Evolutionary conservation across 2,888 invertebrate species (phyloP).

Genomic region (Eupithecia vulgata): DNA sequence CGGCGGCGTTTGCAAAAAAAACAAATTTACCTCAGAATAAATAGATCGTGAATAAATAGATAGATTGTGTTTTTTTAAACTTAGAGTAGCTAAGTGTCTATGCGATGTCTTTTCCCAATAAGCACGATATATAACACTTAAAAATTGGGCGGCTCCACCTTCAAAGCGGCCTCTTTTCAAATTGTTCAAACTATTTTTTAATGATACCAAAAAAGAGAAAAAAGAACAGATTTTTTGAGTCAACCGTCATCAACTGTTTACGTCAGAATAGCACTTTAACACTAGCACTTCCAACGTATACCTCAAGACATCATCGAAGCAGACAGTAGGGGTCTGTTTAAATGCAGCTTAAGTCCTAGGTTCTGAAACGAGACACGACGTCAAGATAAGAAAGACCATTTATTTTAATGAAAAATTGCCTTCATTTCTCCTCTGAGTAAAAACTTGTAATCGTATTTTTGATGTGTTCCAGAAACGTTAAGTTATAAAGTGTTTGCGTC

Average conservation of each 20-base stretch:
- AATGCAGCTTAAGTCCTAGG: conserved; percentile 38
- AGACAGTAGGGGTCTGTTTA: neutral
- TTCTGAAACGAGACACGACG: conserved; percentile 46
- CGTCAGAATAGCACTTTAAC: neutral
- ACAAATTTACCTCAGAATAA: too few relatives aligned
- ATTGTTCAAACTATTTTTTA: too few relatives aligned
- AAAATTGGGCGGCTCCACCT: too few relatives aligned
- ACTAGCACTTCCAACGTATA: neutral
- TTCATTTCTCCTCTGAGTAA: conserved; percentile 49
- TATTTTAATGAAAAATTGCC: conserved; percentile 65
- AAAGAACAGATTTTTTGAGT: too few relatives aligned
- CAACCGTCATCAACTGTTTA: neutral
- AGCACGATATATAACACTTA: too few relatives aligned
- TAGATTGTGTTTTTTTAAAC: too few relatives aligned
- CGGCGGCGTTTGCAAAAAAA: too few relatives aligned
- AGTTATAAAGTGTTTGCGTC: conserved; percentile 43
- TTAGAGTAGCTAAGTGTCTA: too few relatives aligned
- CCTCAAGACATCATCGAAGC: neutral
- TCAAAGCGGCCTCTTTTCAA: too few relatives aligned
- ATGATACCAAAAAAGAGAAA: too few relatives aligned
- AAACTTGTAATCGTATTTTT: conserved; percentile 50
- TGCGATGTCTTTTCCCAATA: too few relatives aligned
- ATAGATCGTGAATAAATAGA: too few relatives aligned
- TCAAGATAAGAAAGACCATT: conserved; percentile 63
- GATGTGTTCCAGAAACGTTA: conserved; percentile 48